phyloP scores from a whole-genome alignment of 2,113 vertebrate species.

The Tricholaema leucomelas region DNA sequence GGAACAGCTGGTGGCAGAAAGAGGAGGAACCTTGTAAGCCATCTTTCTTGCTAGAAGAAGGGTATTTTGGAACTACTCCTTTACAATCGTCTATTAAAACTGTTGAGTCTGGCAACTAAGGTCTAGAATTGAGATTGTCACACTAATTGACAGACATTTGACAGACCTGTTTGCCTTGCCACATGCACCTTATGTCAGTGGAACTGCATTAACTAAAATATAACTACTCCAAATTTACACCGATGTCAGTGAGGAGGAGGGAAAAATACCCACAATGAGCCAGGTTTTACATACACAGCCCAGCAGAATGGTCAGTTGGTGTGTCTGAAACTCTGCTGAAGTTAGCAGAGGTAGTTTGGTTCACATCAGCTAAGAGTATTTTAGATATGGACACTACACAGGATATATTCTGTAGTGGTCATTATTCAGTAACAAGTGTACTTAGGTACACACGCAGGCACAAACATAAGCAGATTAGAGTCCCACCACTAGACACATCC shows the following conservation, averaged over 20 bases:
- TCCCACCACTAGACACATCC: neutral
- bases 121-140: neutral
- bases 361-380: neutral
- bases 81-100: neutral
- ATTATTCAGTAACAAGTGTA: neutral
- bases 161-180: neutral
- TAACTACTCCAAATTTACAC: neutral
- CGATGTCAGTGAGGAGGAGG: neutral
- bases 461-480: neutral
- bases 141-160: neutral
- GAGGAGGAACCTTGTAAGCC: neutral
- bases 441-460: neutral
- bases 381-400: neutral
- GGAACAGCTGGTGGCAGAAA: neutral
- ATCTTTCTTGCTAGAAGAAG: neutral
- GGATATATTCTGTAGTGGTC: neutral
- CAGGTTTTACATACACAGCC: neutral
- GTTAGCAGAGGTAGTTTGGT: neutral
- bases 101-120: neutral
- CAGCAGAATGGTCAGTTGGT: neutral
- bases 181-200: neutral
- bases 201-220: neutral
- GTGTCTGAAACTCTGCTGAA: neutral
- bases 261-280: neutral
- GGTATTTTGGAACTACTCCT: neutral